Base-by-base conservation (phyloP, 2,888 invertebrate genomes). In the Halictus quadricinctus region DNA sequence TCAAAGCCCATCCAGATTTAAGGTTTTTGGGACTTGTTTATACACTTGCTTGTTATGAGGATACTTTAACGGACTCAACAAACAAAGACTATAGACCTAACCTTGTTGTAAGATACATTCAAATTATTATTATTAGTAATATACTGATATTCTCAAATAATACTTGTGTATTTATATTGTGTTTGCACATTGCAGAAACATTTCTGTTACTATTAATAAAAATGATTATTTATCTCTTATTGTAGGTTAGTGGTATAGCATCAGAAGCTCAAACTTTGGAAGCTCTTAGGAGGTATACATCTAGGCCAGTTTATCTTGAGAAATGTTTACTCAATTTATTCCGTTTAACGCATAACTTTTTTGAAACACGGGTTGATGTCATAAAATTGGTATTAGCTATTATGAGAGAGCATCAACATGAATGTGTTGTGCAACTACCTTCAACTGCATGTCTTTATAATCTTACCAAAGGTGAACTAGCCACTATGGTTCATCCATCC, bases 401-500 rank as follows among this genome's bases (percentile, higher is more conserved):
- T 58, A 95, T 95, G 95, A 93, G 93, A 87, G 93, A 94, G 36
- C 96, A 96, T 93, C 95, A 95, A 8, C 94, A 95, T 72, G 95
- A 95, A 88, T 96, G 96, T 88, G 96, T 96, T 25, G 96, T 97
- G 36, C 97, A 97, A 94, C 96, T 97, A 96, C 97, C 97, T 21
- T 97, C 96, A 21, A 97, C 97, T 5, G 97, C 97, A 29, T 97
- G 97, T 92, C 95, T 97, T 36, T 97, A 97, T 93, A 97, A 97
- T 94, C 95, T 97, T 77, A 96, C 97, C 0, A 96, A 96, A 90
- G 96, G 96, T 36, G 96, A 96, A 89, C 93, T 96, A 13, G 96
- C 96, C 0, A 95, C 95, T 82, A 95, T 95, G 91, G 96, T 97
- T 83, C 97, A 97, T 93, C 96, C 97, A 0, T 95, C 95, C 25